Evolutionary conservation across 1,140 invertebrate species (phyloP).

Genomic region (Trypoxylus dichotomus): DNA sequence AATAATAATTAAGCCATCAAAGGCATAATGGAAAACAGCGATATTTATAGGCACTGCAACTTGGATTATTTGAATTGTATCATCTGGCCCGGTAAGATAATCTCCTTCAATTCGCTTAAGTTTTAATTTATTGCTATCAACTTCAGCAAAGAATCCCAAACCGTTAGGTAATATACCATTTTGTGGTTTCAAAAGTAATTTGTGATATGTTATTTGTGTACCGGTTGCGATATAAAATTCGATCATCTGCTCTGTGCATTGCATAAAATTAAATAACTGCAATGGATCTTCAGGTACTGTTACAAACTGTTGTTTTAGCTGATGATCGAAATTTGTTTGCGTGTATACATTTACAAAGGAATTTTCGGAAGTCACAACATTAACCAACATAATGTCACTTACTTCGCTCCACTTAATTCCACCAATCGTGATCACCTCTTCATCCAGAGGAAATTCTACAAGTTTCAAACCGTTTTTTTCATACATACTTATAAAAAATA

Average conservation of each 20-base stretch:
- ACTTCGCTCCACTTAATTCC: background rate
- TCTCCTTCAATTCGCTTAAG: background rate
- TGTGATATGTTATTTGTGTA: background rate
- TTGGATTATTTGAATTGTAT: background rate
- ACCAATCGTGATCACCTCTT: background rate
- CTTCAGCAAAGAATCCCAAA: background rate
- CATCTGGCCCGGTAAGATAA: background rate
- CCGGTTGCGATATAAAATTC: background rate
- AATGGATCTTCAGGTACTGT: background rate
- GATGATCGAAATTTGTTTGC: background rate
- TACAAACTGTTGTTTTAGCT: background rate
- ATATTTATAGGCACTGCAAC: background rate
- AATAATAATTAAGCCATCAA: background rate
- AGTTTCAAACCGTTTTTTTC: conserved; percentile 8
- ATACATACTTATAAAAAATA: conserved; percentile 6
- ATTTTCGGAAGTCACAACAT: background rate
- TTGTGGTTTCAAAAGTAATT: background rate
- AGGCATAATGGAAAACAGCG: background rate
- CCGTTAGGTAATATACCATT: background rate
- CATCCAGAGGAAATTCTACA: background rate
- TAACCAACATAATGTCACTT: background rate
- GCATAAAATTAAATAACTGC: background rate
- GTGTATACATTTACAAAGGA: background rate
- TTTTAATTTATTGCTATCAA: background rate
- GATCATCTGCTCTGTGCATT: background rate